phyloP scores from a whole-genome alignment of 2,797 vertebrate species.

The Sphenopsis melanotis region DNA sequence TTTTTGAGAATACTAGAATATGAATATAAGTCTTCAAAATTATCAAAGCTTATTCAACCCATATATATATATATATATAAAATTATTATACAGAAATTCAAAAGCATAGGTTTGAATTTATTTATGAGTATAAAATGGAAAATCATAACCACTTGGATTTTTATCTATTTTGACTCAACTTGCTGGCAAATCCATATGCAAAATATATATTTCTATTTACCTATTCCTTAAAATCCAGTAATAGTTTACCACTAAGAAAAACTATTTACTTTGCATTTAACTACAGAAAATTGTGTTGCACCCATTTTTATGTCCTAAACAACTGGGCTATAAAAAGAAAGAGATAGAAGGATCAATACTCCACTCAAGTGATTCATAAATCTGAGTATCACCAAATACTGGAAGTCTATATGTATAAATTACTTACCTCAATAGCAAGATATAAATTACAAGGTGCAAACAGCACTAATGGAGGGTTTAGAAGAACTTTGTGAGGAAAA shows the following conservation, averaged over 20 bases:
- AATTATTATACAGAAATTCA: not conserved
- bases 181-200: not conserved
- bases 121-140: not conserved
- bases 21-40: not conserved
- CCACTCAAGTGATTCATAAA: conserved; percentile 14
- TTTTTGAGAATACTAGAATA: not conserved
- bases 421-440: not conserved
- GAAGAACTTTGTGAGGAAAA: not conserved
- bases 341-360: conserved; percentile 13
- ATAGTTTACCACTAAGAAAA: not conserved
- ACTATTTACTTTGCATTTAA: not conserved
- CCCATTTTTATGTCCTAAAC: not conserved
- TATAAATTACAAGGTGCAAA: not conserved
- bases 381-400: not conserved
- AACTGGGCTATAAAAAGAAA: not conserved
- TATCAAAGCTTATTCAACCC: not conserved
- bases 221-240: not conserved
- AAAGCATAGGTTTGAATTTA: not conserved
- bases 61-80: not conserved
- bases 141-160: not conserved
- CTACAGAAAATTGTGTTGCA: not conserved
- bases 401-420: not conserved
- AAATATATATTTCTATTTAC: not conserved
- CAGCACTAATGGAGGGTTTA: not conserved
- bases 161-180: not conserved